Base-by-base conservation (phyloP, 2,888 invertebrate genomes). In the Argynnis bischoffii region DNA sequence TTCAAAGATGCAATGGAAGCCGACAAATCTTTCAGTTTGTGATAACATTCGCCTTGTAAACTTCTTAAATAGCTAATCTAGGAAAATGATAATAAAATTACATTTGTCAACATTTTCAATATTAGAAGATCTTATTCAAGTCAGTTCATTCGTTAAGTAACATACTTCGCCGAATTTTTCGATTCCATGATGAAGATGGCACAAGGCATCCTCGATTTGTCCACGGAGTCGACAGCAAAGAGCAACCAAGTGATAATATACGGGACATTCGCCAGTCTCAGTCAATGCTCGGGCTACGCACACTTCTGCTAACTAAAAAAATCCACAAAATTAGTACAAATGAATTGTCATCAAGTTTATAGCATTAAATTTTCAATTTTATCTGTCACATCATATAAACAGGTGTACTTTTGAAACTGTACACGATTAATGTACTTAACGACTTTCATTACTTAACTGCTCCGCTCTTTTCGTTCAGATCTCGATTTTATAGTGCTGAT, bases 41-140 rank as follows among this genome's bases (percentile, higher is more conserved):
- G 84, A 35, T 81, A 77, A 68, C 90, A 87, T 74, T 92, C 92
- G 0, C 85, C 91, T 81, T 89, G 84, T 21, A 92, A 76, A 51
- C 79, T 83, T 67, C 80, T 81, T 61, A 92, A 74, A 67, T 85
- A 91, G 72, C 74, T 79, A 47, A 87, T 75, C 91, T 92, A 70
- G 18, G 57, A 67, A 55, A 46, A 60, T 31, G 21, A 15, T 48
- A 50, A 59, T 6, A 59, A 13, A 59, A 59, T 14, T 48, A 48
- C 26, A 11, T n/a, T 6, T 26, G 1, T 41, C 35, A 26, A 16
- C 13, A 55, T n/a, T 35, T 56, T 18, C 8, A 41, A 11, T 16
- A 41, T n/a, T 50, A 21, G 2, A 55, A 26, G 15, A 47, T 21
- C 11, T 8, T 26, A 46, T 21, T n/a, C 16, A 48, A 54, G 15